Percentiles rank a stretch among this genome's conserved stretches.
Conservation (phyloP, 2,888 invertebrate species). For the Nemapogon koenigi region DNA sequence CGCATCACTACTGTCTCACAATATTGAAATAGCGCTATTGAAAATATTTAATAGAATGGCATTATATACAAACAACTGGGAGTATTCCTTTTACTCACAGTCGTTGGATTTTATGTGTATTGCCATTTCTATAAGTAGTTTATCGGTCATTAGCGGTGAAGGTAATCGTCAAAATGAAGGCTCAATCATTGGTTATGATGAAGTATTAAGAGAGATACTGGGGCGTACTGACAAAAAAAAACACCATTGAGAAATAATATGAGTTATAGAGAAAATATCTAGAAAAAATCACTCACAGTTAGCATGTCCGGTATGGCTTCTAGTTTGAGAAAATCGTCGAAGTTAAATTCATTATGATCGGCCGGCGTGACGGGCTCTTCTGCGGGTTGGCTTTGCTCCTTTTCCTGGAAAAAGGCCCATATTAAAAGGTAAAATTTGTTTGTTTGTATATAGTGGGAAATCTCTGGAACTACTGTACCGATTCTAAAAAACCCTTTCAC, state of each 20-base stretch:
- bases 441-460: background rate
- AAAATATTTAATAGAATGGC: too few relatives aligned
- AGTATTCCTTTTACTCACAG: too few relatives aligned
- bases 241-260: background rate
- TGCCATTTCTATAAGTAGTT: too few relatives aligned
- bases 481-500: too few relatives aligned
- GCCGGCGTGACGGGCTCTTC: conserved; percentile 19
- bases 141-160: too few relatives aligned
- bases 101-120: too few relatives aligned
- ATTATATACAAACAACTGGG: too few relatives aligned
- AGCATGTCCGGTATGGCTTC: conserved; percentile 78
- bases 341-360: conserved; percentile 70
- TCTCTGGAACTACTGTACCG: background rate
- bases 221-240: background rate
- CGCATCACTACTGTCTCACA: too few relatives aligned
- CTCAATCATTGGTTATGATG: too few relatives aligned
- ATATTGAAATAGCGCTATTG: too few relatives aligned
- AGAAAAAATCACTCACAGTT: conserved; percentile 57
- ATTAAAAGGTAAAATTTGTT: background rate
- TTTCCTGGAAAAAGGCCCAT: conserved; percentile 32
- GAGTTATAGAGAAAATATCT: background rate
- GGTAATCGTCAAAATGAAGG: too few relatives aligned
- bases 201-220: too few relatives aligned
- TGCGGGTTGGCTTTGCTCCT: conserved; percentile 37
- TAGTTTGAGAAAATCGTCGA: conserved; percentile 85